Percentiles rank a stretch among this genome's conserved stretches.
phyloP scores from a whole-genome alignment of 2,113 vertebrate species.

The Pampusana beccarii region DNA sequence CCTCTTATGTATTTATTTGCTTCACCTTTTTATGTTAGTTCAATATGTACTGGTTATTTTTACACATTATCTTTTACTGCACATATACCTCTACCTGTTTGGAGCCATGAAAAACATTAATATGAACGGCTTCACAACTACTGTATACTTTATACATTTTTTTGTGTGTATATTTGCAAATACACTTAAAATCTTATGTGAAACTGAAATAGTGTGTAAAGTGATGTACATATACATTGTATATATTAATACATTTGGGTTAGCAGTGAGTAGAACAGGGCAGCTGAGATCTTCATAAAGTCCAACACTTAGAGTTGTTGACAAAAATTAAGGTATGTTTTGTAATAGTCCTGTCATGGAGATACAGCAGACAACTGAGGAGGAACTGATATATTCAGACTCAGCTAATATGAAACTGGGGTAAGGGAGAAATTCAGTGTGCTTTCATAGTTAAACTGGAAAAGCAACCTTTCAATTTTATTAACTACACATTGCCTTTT shows the following conservation, averaged over 20 bases:
- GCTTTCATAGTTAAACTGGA: background rate
- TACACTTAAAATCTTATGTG: background rate
- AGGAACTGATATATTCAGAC: background rate
- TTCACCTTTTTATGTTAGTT: constrained; percentile 9
- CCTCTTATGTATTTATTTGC: background rate
- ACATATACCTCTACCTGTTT: background rate
- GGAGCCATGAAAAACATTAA: background rate
- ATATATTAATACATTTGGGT: background rate
- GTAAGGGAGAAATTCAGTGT: background rate
- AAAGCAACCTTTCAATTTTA: background rate
- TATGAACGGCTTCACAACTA: background rate
- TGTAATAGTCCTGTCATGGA: background rate
- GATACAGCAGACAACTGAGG: background rate
- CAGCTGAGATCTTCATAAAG: background rate
- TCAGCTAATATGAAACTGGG: rapidly evolving
- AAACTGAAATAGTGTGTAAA: background rate
- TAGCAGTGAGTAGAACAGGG: background rate
- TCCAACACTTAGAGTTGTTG: background rate
- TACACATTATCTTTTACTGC: constrained; percentile 4
- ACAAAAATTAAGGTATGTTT: background rate
- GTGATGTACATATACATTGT: background rate
- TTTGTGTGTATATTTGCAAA: background rate
- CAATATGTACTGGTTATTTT: background rate
- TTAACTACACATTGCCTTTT: background rate
- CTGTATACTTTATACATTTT: background rate